Conservation (phyloP, 1,140 invertebrate species). For the Lasaia peninsularis region DNA sequence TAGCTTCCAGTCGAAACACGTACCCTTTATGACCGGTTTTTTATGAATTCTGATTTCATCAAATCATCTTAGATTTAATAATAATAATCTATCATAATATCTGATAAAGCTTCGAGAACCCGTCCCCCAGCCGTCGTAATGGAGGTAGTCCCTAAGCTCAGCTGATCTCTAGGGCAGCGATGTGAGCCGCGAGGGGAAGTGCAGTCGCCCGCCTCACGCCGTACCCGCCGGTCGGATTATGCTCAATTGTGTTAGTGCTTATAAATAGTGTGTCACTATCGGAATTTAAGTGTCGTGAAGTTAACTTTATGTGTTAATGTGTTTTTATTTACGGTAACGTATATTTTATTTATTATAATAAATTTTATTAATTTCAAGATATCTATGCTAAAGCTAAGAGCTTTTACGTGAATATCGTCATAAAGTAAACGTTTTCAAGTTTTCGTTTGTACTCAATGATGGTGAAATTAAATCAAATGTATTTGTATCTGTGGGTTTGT, state of each 20-base stretch:
- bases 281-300: background rate
- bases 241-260: background rate
- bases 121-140: slow-evolving; percentile 6
- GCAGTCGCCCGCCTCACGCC: background rate
- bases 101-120: background rate
- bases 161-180: slow-evolving; percentile 42
- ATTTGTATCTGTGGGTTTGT: too few species aligned
- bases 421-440: too few species aligned
- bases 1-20: too few species aligned
- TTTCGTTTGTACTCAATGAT: too few species aligned
- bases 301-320: background rate
- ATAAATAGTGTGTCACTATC: background rate
- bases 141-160: slow-evolving; percentile 24
- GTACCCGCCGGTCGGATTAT: background rate
- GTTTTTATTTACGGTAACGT: background rate
- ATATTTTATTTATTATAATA: background rate
- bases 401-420: background rate
- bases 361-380: too few species aligned
- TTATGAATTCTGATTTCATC: too few species aligned
- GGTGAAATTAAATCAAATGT: too few species aligned
- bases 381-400: too few species aligned
- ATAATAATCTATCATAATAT: background rate
- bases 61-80: too few species aligned
- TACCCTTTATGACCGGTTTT: too few species aligned
- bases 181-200: slow-evolving; percentile 24